phyloP scores from a whole-genome alignment of 2,797 vertebrate genomes.

The Hoplostethus mediterraneus region DNA sequence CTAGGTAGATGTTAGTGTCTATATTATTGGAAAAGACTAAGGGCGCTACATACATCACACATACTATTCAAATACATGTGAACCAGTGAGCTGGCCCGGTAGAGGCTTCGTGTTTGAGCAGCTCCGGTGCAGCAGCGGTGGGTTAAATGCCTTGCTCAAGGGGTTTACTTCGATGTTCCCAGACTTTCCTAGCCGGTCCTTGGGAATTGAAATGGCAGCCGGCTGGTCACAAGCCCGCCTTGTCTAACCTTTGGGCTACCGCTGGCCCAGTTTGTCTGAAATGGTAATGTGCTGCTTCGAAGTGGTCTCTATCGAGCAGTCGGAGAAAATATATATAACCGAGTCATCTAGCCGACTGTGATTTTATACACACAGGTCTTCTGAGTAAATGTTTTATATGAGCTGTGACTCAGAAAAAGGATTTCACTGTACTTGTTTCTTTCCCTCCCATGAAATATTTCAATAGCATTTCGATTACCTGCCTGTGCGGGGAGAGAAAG shows the following conservation, averaged over 20 bases:
- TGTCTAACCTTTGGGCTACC: slow-evolving; percentile 52
- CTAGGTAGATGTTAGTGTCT: too few relatives aligned
- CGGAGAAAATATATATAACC: not conserved
- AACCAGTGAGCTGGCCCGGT: too few relatives aligned
- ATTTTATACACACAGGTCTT: slow-evolving; percentile 9
- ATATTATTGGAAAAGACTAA: too few relatives aligned
- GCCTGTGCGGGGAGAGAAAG: slow-evolving; percentile 41
- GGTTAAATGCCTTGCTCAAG: too few relatives aligned
- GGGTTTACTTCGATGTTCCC: too few relatives aligned
- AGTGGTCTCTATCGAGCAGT: slow-evolving; percentile 13
- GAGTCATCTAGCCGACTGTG: not conserved
- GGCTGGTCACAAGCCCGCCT: slow-evolving; percentile 20
- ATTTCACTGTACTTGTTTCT: slow-evolving; percentile 40
- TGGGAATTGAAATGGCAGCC: slow-evolving; percentile 28
- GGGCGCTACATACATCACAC: too few relatives aligned
- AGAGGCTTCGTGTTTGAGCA: too few relatives aligned
- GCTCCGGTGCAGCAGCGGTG: too few relatives aligned
- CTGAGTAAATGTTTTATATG: slow-evolving; percentile 33
- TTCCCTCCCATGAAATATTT: slow-evolving; percentile 47
- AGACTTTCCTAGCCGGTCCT: not conserved
- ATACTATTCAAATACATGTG: too few relatives aligned
- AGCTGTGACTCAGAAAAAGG: slow-evolving; percentile 30
- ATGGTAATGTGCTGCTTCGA: slow-evolving; percentile 53
- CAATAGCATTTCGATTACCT: slow-evolving; percentile 58
- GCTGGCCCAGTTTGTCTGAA: slow-evolving; percentile 55